These are phyloP conservation scores for Drosophila ambigua DNA, from an alignment of 1,140 invertebrate species.

Conservation along the genomic window DNA sequence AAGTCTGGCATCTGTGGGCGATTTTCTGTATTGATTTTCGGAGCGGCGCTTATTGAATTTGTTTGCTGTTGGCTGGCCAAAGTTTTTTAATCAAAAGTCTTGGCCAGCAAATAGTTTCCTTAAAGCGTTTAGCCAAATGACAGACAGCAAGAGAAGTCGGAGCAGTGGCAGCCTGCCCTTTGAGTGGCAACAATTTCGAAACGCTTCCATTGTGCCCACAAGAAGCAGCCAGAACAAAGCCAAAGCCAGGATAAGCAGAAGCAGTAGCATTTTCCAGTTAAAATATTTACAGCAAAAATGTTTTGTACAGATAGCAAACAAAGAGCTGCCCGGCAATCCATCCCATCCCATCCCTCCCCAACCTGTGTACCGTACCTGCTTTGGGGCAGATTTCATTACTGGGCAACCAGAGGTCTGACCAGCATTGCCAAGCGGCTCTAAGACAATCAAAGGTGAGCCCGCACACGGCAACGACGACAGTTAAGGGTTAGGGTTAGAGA, in stretches of 20 bases:
- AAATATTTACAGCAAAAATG: slow-evolving; percentile 66
- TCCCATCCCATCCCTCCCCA: background rate
- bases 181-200: slow-evolving; percentile 49
- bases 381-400: slow-evolving; percentile 62
- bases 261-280: slow-evolving; percentile 57
- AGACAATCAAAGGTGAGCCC: slow-evolving; percentile 78
- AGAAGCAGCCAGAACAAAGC: slow-evolving; percentile 35
- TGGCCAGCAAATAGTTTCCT: slow-evolving; percentile 43
- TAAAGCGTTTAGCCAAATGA: slow-evolving; percentile 66
- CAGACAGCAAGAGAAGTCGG: slow-evolving; percentile 8
- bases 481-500: slow-evolving; percentile 16
- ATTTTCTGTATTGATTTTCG: slow-evolving; percentile 72
- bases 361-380: background rate
- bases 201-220: slow-evolving; percentile 53
- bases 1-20: slow-evolving; percentile 67
- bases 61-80: slow-evolving; percentile 36
- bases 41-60: slow-evolving; percentile 67
- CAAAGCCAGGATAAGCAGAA: slow-evolving; percentile 36
- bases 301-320: slow-evolving; percentile 50
- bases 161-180: slow-evolving; percentile 40
- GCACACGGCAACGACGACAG: slow-evolving; percentile 37
- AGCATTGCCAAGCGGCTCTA: slow-evolving; percentile 51
- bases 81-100: slow-evolving; percentile 76
- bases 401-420: slow-evolving; percentile 51
- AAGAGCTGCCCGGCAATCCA: slow-evolving; percentile 18